A percentile compares a stretch with the other conserved stretches of the same genome.
phyloP scores from a whole-genome alignment of 1,140 invertebrate species.

The Coptotermes formosanus region DNA sequence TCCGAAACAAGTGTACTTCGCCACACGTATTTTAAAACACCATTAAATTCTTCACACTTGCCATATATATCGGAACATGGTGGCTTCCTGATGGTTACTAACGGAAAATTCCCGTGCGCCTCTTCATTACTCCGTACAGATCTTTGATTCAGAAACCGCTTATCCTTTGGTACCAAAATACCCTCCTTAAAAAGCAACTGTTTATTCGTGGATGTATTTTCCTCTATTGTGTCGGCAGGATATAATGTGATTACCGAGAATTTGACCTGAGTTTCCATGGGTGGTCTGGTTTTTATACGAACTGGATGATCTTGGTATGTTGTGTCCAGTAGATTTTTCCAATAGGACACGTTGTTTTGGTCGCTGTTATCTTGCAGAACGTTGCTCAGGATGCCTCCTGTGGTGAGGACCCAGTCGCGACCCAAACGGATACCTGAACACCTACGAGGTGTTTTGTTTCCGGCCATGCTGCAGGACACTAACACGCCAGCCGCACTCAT shows the following conservation, averaged over 20 bases:
- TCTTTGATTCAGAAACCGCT: neutral
- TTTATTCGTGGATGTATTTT: neutral
- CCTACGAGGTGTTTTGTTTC: neutral
- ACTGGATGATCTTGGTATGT: neutral
- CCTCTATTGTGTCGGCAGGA: neutral
- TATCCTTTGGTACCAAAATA: neutral
- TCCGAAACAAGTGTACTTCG: neutral
- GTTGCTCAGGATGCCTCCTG: neutral
- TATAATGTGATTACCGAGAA: neutral
- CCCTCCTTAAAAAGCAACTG: neutral
- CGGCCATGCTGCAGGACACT: neutral
- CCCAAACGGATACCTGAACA: neutral
- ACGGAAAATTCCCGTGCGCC: neutral
- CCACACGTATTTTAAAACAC: neutral
- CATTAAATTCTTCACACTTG: neutral
- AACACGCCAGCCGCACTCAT: neutral
- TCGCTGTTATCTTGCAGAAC: neutral
- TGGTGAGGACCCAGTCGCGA: neutral
- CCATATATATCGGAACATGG: neutral
- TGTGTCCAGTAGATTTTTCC: neutral
- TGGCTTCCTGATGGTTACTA: neutral
- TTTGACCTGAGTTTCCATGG: neutral
- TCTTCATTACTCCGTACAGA: neutral
- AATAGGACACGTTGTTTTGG: neutral
- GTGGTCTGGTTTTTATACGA: neutral